Conservation (phyloP, 2,113 vertebrate genomes). For the Amazona guildingii region DNA sequence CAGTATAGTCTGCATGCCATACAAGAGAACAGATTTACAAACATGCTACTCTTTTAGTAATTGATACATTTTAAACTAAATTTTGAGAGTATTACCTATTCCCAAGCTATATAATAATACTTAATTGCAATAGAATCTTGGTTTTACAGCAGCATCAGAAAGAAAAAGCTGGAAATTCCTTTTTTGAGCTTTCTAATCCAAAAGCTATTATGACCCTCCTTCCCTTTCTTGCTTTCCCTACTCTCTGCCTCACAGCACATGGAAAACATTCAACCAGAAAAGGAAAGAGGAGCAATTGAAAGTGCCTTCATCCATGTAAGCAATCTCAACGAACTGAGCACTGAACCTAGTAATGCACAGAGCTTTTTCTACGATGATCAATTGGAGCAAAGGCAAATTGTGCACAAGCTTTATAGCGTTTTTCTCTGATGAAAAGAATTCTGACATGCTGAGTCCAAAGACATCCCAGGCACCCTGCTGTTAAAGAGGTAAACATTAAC, state of each 20-base stretch:
- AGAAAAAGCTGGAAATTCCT: neutral
- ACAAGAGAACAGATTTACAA: neutral
- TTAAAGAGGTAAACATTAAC: neutral
- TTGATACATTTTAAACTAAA: neutral
- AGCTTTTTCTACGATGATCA: neutral
- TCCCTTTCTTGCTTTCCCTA: neutral
- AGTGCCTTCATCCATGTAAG: constrained; percentile 13
- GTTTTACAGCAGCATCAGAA: neutral
- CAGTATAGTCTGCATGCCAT: neutral
- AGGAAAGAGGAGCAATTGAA: neutral
- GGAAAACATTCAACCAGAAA: neutral
- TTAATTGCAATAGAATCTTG: neutral
- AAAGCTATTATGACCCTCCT: neutral
- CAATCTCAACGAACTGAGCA: neutral
- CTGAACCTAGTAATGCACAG: constrained; percentile 2
- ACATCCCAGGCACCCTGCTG: neutral
- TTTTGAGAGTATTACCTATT: neutral
- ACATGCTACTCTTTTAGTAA: neutral
- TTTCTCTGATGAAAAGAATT: neutral
- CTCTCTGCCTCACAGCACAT: neutral
- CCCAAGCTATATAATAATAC: neutral
- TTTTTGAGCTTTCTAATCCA: neutral
- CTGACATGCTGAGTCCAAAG: neutral
- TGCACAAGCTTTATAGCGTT: neutral
- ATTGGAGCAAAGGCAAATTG: neutral